Evolutionary conservation across 1,140 invertebrate genomes (phyloP).

Genomic region (Solenopsis fugax): DNA sequence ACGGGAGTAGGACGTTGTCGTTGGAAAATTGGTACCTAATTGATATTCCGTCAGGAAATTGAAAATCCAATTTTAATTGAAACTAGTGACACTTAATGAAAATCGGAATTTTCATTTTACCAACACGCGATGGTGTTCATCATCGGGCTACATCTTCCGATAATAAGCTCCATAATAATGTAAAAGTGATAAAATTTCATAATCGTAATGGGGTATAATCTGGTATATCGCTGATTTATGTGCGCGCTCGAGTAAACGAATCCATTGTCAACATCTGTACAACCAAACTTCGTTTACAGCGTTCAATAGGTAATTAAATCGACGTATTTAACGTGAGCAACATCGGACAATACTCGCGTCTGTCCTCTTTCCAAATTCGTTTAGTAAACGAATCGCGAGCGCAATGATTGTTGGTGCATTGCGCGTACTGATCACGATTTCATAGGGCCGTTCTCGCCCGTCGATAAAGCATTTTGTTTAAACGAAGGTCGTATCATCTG

Average conservation of each 20-base stretch:
- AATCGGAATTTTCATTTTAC: constrained; percentile 54
- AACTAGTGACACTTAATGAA: constrained; percentile 47
- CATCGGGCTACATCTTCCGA: neutral
- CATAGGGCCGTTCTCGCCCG: constrained; percentile 42
- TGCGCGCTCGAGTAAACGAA: constrained; percentile 62
- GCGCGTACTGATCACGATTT: constrained; percentile 68
- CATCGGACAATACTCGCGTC: constrained; percentile 55
- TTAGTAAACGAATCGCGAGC: constrained; percentile 71
- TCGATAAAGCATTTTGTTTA: constrained; percentile 68
- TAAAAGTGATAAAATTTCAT: constrained; percentile 49
- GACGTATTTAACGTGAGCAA: constrained; percentile 74
- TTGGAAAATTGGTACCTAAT: constrained; percentile 62
- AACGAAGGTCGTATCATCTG: constrained; percentile 43
- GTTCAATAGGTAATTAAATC: constrained; percentile 75
- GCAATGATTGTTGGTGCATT: constrained; percentile 65
- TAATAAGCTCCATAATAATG: constrained; percentile 24
- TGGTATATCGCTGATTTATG: constrained; percentile 58
- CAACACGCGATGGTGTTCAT: neutral
- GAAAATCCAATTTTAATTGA: constrained; percentile 55
- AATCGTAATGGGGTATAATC: constrained; percentile 22
- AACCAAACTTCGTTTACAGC: constrained; percentile 62
- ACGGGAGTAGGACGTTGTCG: constrained; percentile 20
- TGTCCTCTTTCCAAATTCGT: constrained; percentile 66
- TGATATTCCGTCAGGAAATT: constrained; percentile 67
- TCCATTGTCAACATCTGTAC: constrained; percentile 63